Evolutionary conservation across 2,113 vertebrate genomes (phyloP), one percentile per base, ranked within the genome.

Genomic region (Procavia capensis): DNA sequence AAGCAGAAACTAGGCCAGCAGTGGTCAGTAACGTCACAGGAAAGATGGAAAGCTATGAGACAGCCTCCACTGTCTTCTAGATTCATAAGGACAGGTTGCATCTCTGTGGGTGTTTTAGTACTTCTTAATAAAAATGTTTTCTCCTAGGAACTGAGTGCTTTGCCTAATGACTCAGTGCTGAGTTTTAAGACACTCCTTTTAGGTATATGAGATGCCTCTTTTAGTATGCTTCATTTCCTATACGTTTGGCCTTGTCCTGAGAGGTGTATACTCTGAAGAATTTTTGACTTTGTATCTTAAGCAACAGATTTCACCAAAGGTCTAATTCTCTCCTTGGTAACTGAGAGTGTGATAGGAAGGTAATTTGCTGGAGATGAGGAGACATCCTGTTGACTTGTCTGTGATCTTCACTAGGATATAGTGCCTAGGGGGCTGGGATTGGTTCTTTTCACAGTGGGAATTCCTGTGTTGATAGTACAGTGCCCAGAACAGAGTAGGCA

Each of bases 131-230:
- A 47, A 90, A 88, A 75, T 90, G 31, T 13, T 57, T 68, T 88
- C 74, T 96, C n/a, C n/a, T 86, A 88, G 75, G 6, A 95, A 84
- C 43, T 59, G 84, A 87, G 29, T 59, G 45, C 75, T 95, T 80
- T 80, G 57, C 59, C 25, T 81, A 86, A 63, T 95, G 91, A 93
- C n/a, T 94, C 85, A 84, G 83, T 59, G 68, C 0, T 78, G 70
- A 79, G 36, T 82, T 96, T 96, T 95, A 91, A 70, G 64, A 59
- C 27, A 61, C 63, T 57, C 36, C 47, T 27, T 91, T 66, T 64
- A 72, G 36, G 66, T 76, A 61, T 85, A 16, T 41, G 88, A 10
- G 39, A 86, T 74, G 81, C 87, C 59, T 87, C 82, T 91, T 88
- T 91, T 63, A 64, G 76, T 57, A 85, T 19, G 41, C 54, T 90